A percentile compares a stretch with the other conserved stretches of the same genome.
Conservation (phyloP, 2,797 vertebrate genomes). For the Schizothorax lantsangensis region DNA sequence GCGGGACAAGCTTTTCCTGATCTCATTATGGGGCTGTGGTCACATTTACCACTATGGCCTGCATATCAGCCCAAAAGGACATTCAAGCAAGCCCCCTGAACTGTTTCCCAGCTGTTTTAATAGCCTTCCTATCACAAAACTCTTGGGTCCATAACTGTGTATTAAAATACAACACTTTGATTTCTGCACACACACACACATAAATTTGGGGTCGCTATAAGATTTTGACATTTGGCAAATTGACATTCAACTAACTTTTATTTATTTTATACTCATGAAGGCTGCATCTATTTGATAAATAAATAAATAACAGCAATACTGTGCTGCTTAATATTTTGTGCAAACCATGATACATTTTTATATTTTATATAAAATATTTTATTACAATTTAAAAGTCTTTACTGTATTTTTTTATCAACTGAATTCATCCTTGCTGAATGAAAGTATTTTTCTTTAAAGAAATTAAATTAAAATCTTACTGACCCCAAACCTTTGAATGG, state of each 20-base stretch:
- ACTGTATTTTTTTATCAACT: not conserved
- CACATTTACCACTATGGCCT: slow-evolving; percentile 7
- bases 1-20: slow-evolving; percentile 46
- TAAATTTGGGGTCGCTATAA: not conserved
- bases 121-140: not conserved
- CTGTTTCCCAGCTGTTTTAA: not conserved
- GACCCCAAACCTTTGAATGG: not conserved
- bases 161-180: not conserved
- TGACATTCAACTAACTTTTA: not conserved
- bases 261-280: not conserved
- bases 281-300: not conserved
- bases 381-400: no score
- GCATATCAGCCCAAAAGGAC: not conserved
- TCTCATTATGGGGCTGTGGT: slow-evolving; percentile 34
- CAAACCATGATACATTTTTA: not conserved
- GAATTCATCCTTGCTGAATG: not conserved
- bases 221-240: not conserved
- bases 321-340: not conserved
- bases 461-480: no score
- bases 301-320: not conserved
- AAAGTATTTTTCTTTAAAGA: not conserved
- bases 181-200: not conserved
- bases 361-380: not conserved
- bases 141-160: not conserved
- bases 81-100: not conserved